phyloP scores from a whole-genome alignment of 1,140 invertebrate species.

The Halotydeus destructor region DNA sequence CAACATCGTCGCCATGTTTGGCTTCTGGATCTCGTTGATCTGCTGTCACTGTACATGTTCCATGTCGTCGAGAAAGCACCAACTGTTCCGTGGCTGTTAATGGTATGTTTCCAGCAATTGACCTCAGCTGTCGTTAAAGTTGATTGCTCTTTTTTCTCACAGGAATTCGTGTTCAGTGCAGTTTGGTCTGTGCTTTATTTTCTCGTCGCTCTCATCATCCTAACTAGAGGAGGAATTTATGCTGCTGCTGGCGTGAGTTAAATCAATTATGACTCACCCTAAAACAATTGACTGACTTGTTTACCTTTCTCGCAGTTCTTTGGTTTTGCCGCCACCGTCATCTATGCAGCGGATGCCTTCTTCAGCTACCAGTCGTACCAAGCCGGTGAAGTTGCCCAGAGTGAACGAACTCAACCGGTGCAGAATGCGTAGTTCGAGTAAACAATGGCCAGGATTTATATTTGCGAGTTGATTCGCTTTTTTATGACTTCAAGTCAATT shows the following conservation, averaged over 20 bases:
- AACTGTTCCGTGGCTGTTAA: constrained; percentile 63
- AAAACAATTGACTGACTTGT: not conserved
- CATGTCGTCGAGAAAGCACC: constrained; percentile 64
- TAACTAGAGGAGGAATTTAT: constrained; percentile 5
- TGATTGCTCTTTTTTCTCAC: constrained; percentile 13
- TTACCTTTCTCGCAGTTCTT: constrained; percentile 38
- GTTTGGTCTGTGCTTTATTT: constrained; percentile 47
- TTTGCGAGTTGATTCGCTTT: too few relatives aligned
- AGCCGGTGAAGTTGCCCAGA: constrained; percentile 46
- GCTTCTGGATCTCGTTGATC: constrained; percentile 63
- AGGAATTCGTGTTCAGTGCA: constrained; percentile 49
- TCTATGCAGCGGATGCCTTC: constrained; percentile 50
- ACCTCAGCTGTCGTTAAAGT: not conserved
- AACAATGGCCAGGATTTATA: too few relatives aligned
- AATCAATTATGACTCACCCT: not conserved
- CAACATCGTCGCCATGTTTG: constrained; percentile 56
- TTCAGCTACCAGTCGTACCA: constrained; percentile 43
- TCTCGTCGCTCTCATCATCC: constrained; percentile 4
- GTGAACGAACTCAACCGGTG: constrained; percentile 37
- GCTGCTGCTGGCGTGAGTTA: constrained; percentile 7
- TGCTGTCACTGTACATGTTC: constrained; percentile 58
- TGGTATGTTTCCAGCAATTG: constrained; percentile 35
- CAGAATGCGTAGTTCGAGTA: too few relatives aligned
- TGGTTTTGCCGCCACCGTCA: constrained; percentile 49
- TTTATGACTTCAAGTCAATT: too few relatives aligned